phyloP scores from a whole-genome alignment of 2,113 vertebrate species.

The Galemys pyrenaicus region DNA sequence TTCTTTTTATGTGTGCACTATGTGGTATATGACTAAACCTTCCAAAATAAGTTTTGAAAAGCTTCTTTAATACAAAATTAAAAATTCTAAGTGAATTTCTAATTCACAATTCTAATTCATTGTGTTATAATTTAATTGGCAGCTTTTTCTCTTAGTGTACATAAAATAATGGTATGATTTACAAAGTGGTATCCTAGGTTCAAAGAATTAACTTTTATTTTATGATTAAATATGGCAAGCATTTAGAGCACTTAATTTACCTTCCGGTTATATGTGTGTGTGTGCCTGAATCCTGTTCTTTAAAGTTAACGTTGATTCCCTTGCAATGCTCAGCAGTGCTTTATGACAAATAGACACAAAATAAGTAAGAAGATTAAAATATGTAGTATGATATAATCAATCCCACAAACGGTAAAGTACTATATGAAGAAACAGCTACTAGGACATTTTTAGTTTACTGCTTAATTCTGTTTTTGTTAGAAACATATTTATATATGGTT shows the following conservation, averaged over 20 bases:
- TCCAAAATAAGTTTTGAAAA: neutral
- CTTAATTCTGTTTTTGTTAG: conserved; percentile 15
- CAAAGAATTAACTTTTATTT: neutral
- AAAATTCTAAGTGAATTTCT: neutral
- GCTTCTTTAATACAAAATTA: neutral
- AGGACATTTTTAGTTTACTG: neutral
- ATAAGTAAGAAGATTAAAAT: conserved; percentile 5
- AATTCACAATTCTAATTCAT: neutral
- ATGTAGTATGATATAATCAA: neutral
- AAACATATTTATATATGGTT: neutral
- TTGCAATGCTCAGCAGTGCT: neutral
- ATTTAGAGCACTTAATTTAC: neutral
- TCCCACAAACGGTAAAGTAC: neutral
- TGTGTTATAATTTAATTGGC: neutral
- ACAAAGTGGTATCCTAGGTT: neutral
- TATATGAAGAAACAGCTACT: neutral
- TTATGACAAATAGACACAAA: conserved; percentile 17
- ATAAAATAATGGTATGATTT: neutral
- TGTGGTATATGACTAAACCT: neutral
- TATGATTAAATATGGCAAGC: neutral
- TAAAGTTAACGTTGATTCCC: neutral
- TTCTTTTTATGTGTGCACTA: neutral
- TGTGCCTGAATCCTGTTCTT: neutral
- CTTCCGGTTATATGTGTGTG: neutral
- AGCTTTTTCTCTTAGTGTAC: neutral